A percentile compares a stretch with the other conserved stretches of the same genome.
Evolutionary conservation across 2,888 invertebrate genomes (phyloP).

Genomic region (Nemurella pictetii): DNA sequence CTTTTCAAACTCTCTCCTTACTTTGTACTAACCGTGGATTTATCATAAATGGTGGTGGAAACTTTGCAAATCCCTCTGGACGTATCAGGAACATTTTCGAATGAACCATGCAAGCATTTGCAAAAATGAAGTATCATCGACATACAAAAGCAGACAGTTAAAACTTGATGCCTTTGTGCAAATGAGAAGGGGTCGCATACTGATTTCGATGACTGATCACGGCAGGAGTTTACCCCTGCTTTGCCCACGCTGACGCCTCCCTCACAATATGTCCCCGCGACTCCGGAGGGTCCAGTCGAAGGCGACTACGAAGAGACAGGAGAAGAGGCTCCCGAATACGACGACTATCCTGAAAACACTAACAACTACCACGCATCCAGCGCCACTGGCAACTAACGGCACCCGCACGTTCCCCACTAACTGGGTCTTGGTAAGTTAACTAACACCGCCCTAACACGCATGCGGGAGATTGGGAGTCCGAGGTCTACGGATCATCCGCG

Average conservation of each 20-base stretch:
- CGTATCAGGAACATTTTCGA: neutral
- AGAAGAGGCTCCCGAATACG: slow-evolving; percentile 64
- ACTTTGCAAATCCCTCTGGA: neutral
- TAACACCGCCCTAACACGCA: neutral
- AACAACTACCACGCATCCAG: slow-evolving; percentile 43
- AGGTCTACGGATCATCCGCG: too few species aligned
- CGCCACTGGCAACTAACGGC: slow-evolving; percentile 38
- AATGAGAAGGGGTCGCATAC: too few species aligned
- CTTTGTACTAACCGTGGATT: neutral
- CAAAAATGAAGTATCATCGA: too few species aligned
- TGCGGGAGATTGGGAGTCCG: neutral
- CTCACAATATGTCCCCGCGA: slow-evolving; percentile 58
- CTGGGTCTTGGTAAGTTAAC: slow-evolving; percentile 8
- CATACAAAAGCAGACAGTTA: too few species aligned
- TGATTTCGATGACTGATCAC: neutral
- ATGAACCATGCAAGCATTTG: too few species aligned
- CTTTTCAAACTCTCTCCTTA: neutral
- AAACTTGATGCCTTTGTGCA: too few species aligned
- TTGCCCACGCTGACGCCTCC: slow-evolving; percentile 43
- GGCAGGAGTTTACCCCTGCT: slow-evolving; percentile 40
- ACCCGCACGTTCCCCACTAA: neutral
- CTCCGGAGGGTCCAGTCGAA: slow-evolving; percentile 49
- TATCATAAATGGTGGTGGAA: neutral
- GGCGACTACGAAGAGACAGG: slow-evolving; percentile 56
- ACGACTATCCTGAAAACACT: slow-evolving; percentile 50